Conservation (phyloP, 2,888 invertebrate genomes). For the Pantelozetes paolii region DNA sequence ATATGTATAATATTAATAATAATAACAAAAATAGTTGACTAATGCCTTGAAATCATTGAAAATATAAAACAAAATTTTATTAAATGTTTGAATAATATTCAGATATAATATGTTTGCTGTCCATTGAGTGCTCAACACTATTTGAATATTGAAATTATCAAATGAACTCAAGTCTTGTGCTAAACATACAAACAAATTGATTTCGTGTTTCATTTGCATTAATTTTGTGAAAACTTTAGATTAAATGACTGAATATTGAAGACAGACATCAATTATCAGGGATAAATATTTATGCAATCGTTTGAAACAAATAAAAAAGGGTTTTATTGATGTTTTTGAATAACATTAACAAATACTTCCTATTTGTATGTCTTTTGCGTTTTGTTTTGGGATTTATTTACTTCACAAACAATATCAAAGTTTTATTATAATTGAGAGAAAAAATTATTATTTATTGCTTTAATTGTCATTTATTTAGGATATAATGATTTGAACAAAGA, state of each 20-base stretch:
- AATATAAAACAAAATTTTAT: neutral
- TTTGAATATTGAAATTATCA: too few relatives aligned
- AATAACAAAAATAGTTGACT: too few relatives aligned
- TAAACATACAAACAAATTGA: neutral
- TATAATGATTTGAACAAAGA: neutral
- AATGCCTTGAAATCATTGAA: too few relatives aligned
- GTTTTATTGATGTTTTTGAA: neutral
- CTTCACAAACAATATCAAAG: neutral
- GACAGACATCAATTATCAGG: neutral
- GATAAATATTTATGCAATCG: neutral
- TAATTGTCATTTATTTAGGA: neutral
- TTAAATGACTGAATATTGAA: neutral
- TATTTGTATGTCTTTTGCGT: neutral
- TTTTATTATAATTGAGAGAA: neutral
- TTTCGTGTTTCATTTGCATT: neutral
- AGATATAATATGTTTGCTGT: neutral
- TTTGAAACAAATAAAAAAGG: neutral
- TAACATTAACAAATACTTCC: neutral
- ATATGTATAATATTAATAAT: too few relatives aligned
- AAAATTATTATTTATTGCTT: neutral
- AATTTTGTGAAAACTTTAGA: neutral
- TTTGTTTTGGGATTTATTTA: neutral
- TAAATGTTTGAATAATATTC: neutral
- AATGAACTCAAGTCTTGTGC: too few relatives aligned
- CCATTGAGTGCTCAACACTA: too few relatives aligned